A percentile compares a stretch with the other conserved stretches of the same genome.
These are phyloP conservation scores for Laterallus jamaicensis DNA, from an alignment of 2,113 vertebrate species.

Conservation along the genomic window DNA sequence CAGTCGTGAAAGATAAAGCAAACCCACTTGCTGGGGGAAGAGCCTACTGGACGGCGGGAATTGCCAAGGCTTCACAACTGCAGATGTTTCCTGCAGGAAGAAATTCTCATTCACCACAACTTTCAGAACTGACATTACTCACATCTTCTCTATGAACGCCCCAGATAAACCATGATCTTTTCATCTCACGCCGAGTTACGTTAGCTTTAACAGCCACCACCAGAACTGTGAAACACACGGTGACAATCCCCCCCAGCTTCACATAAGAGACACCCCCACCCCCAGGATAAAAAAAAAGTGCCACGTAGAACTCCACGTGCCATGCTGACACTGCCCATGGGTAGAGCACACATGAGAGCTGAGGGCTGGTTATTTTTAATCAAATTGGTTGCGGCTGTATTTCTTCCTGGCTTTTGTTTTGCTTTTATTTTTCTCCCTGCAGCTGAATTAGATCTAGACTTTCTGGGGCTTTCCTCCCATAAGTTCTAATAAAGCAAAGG, in stretches of 20 bases:
- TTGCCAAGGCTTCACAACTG: not conserved
- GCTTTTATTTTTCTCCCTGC: not conserved
- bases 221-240: not conserved
- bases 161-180: not conserved
- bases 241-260: not conserved
- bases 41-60: not conserved
- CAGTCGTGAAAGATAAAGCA: not conserved
- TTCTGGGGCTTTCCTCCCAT: not conserved
- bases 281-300: not conserved
- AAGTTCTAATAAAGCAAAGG: not conserved
- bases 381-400: not conserved
- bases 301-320: not conserved
- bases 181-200: not conserved
- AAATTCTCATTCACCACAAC: not conserved
- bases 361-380: not conserved
- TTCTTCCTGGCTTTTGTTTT: not conserved
- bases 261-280: not conserved
- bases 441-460: not conserved
- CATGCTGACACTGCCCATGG: not conserved
- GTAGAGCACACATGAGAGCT: not conserved
- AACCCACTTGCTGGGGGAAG: not conserved
- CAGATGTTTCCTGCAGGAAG: not conserved
- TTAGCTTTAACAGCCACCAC: not conserved
- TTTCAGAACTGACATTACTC: not conserved
- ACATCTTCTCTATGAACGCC: not conserved